Base-by-base conservation (phyloP, 1,140 invertebrate species). In the Helicoverpa armigera region DNA sequence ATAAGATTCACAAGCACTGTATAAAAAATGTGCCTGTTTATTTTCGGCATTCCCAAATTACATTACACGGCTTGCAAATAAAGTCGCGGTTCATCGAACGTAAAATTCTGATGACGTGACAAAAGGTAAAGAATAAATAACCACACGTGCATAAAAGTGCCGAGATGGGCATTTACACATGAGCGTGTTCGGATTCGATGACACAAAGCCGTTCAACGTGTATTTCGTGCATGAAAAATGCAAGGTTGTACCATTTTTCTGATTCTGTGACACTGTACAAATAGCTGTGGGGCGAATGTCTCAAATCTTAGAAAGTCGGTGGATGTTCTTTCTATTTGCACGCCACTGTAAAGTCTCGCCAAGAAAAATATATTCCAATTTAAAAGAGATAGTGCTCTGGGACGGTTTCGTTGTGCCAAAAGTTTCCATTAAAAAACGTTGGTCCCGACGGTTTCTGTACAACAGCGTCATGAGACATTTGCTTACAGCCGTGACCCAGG, bases 261-360 rank as follows among this genome's bases (percentile, higher is more conserved):
- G 65, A 69, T 76, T 67, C 86, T 85, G 82, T 86, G 89, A 89
- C 87, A 80, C 82, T 84, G 58, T 83, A 87, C 87, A 91, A 89
- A 91, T 87, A 90, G 84, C 87, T 86, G 77, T 79, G 75, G 86
- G 87, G 87, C 31, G 65, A 84, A 89, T 87, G 85, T 88, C 82
- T 85, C 81, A 85, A 86, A 87, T 88, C 83, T 87, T 84, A 83
- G 85, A 86, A 89, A 88, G 83, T 85, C 85, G 82, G 82, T 83
- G 85, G 86, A 81, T 86, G 82, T 76, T 86, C 84, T 88, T 88
- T 86, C 81, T 84, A 85, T 84, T 85, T 86, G 82, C 84, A 80
- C 67, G 81, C 75, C 61, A 85, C 83, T 83, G 80, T 83, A 67
- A 85, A 83, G 84, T 85, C 60, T 74, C 77, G 73, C 76, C 77